Conservation (phyloP, 2,797 vertebrate species). For the Danio albolineatus region DNA sequence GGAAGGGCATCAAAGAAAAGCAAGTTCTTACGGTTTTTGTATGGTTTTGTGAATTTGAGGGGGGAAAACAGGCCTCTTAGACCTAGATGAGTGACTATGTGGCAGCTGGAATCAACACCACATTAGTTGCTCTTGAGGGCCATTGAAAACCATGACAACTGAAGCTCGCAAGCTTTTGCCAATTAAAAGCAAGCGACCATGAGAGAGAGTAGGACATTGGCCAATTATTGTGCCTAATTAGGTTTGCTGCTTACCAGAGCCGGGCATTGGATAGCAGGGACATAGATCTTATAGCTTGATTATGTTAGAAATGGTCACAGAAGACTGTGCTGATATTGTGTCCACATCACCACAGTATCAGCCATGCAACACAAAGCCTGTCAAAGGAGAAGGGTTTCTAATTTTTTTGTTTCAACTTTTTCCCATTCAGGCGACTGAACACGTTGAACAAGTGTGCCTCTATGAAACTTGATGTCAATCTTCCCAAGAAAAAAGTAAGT, state of each 20-base stretch:
- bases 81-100: constrained; percentile 24
- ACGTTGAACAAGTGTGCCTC: constrained; percentile 98
- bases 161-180: constrained; percentile 52
- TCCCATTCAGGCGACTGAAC: constrained; percentile 90
- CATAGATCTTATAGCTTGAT: constrained; percentile 36
- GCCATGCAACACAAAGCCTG: neutral
- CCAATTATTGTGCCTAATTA: constrained; percentile 71
- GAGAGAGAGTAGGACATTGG: constrained; percentile 61
- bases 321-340: constrained; percentile 17
- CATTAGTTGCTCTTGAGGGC: constrained; percentile 27
- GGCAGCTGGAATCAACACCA: constrained; percentile 27
- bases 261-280: constrained; percentile 24
- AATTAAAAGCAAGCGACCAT: constrained; percentile 55
- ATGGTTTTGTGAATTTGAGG: neutral
- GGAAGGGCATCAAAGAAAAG: constrained; percentile 48
- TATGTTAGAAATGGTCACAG: constrained; percentile 12
- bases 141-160: constrained; percentile 12
- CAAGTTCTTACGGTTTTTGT: constrained; percentile 33
- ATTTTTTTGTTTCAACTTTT: neutral
- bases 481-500: constrained; percentile 97
- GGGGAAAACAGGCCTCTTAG: constrained; percentile 7
- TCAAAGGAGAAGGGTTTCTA: neutral
- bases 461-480: constrained; percentile 98
- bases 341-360: neutral
- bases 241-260: constrained; percentile 56